These are phyloP conservation scores for Deilephila porcellus DNA, from an alignment of 2,888 invertebrate genomes.

Conservation along the genomic window DNA sequence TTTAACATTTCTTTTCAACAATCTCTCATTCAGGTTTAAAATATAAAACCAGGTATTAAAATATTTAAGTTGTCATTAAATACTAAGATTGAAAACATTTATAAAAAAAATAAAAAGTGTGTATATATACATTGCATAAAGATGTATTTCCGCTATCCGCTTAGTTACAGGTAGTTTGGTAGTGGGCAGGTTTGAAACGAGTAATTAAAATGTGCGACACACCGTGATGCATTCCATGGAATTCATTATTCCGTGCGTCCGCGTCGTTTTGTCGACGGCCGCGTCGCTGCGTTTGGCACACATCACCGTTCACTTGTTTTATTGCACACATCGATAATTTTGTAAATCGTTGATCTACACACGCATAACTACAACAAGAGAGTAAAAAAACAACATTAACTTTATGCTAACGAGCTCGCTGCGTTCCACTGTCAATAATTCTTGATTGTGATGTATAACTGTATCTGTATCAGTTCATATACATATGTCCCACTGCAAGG, in stretches of 20 bases:
- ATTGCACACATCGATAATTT: not conserved
- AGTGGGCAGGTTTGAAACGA: not conserved
- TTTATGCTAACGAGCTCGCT: not conserved
- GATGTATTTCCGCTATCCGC: not conserved
- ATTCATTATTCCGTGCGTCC: not conserved
- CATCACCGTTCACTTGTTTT: not conserved
- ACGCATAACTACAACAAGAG: not conserved
- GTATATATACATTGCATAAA: not conserved
- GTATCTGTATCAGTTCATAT: not conserved
- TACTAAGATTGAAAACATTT: not conserved
- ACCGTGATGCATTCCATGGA: not conserved
- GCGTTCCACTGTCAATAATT: not conserved
- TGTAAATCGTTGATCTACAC: not conserved
- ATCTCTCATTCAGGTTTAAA: too few species aligned
- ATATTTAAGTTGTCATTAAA: too few species aligned
- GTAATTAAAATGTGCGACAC: slow-evolving; percentile 3
- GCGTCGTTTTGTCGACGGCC: not conserved
- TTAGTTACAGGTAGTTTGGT: not conserved
- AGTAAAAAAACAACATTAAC: not conserved
- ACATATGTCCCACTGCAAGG: too few species aligned
- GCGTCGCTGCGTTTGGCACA: not conserved
- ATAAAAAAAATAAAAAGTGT: not conserved
- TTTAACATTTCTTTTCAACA: not conserved
- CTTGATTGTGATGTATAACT: not conserved
- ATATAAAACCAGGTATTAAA: too few species aligned